Conservation (phyloP, 1,140 invertebrate genomes). For the Dufourea novaeangliae region DNA sequence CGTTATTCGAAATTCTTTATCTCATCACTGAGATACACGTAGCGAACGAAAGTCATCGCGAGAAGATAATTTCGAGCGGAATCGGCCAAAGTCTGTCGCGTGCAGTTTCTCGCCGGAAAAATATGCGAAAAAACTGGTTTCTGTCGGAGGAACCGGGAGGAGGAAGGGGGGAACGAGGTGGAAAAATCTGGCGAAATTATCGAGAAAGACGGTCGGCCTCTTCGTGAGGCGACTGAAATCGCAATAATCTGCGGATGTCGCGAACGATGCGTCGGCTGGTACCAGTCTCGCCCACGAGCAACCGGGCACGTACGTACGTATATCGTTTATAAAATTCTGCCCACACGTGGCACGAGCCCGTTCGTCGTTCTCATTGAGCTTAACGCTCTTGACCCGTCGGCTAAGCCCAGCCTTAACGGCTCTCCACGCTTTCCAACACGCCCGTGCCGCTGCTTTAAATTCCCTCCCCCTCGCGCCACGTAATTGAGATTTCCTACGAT, state of each 20-base stretch:
- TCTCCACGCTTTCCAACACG: constrained; percentile 50
- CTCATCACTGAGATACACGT: too few species aligned
- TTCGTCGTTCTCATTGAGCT: constrained; percentile 61
- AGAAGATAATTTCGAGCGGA: not conserved
- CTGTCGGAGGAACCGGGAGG: too few species aligned
- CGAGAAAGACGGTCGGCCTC: not conserved
- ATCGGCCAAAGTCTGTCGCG: not conserved
- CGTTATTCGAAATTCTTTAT: too few species aligned
- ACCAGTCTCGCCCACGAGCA: constrained; percentile 63
- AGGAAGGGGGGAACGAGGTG: not conserved
- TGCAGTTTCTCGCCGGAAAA: not conserved
- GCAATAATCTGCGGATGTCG: constrained; percentile 45
- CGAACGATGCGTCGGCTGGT: constrained; percentile 50
- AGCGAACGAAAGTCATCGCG: not conserved
- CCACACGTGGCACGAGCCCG: constrained; percentile 66
- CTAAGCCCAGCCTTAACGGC: constrained; percentile 40
- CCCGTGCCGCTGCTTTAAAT: constrained; percentile 39
- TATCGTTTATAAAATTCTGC: constrained; percentile 61
- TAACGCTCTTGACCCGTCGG: constrained; percentile 66
- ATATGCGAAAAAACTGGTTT: not conserved
- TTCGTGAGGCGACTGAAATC: not conserved
- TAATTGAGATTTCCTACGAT: constrained; percentile 70
- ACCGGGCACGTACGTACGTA: constrained; percentile 25
- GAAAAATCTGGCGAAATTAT: not conserved
- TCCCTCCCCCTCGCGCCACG: not conserved